phyloP scores from a whole-genome alignment of 2,113 vertebrate species.

The Scomber scombrus region DNA sequence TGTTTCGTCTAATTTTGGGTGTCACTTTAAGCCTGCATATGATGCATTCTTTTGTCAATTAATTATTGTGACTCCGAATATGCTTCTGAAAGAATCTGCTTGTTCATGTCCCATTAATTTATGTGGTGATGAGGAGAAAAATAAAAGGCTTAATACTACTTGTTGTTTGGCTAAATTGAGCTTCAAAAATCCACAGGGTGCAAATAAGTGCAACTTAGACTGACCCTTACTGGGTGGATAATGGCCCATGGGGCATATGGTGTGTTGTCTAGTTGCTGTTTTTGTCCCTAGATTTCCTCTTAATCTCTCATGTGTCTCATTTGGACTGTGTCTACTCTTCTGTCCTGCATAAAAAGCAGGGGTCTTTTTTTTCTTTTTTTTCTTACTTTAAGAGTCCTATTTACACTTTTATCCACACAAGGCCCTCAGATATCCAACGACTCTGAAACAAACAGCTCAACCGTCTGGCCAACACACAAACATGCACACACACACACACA shows the following conservation, averaged over 20 bases:
- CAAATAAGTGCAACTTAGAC: conserved; percentile 29
- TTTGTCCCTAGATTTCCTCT: conserved; percentile 67
- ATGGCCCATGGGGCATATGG: conserved; percentile 69
- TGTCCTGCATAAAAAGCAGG: conserved; percentile 37
- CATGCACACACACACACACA: conserved; percentile 3
- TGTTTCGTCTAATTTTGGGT: background rate
- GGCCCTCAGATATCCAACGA: conserved; percentile 42
- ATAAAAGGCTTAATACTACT: conserved; percentile 39
- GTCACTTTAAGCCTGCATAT: no score
- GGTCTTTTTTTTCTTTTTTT: background rate
- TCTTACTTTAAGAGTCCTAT: conserved; percentile 22
- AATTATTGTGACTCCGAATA: conserved; percentile 9
- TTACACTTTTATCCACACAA: conserved; percentile 50
- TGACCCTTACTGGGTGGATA: conserved; percentile 43
- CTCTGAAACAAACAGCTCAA: conserved; percentile 58
- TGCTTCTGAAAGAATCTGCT: background rate
- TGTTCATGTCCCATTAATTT: background rate
- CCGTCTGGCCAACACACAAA: conserved; percentile 12
- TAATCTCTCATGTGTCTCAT: conserved; percentile 65
- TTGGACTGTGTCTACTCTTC: conserved; percentile 37
- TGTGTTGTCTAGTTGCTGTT: conserved; percentile 36
- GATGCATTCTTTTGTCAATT: background rate
- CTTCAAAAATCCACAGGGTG: conserved; percentile 45
- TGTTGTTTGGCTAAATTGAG: conserved; percentile 25
- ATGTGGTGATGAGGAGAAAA: conserved; percentile 34